A percentile compares a stretch with the other conserved stretches of the same genome.
Conservation (phyloP, 2,113 vertebrate species). For the Tychaedon coryphoeus region DNA sequence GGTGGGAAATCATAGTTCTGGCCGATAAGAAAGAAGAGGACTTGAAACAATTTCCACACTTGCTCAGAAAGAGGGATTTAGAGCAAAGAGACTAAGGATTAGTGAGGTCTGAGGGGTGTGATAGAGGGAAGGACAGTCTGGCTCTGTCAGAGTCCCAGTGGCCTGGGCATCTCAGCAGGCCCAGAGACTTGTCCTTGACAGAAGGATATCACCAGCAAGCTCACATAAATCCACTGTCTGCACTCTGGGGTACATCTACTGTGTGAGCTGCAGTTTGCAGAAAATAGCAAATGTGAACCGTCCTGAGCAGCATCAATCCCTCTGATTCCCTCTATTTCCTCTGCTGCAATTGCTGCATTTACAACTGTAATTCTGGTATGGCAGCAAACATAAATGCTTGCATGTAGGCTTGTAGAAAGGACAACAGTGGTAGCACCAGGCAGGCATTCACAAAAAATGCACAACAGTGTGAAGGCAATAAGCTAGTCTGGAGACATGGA, state of each 20-base stretch:
- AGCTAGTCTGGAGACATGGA: background rate
- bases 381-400: background rate
- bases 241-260: background rate
- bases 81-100: background rate
- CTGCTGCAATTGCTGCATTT: background rate
- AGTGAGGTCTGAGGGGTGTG: background rate
- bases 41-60: background rate
- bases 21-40: background rate
- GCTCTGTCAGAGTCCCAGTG: background rate
- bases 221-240: background rate
- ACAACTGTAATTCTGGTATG: background rate
- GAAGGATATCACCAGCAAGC: background rate
- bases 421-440: background rate
- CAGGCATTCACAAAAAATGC: background rate
- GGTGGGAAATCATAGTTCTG: background rate
- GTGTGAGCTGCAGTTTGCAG: fast-evolving
- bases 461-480: background rate
- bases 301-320: background rate
- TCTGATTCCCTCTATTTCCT: background rate
- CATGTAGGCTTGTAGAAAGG: fast-evolving
- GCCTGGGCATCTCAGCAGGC: background rate
- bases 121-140: background rate
- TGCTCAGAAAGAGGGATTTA: background rate
- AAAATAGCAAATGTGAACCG: background rate
- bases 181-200: background rate